Base-by-base conservation (phyloP, 2,113 vertebrate genomes). In the Brachirus orientalis region DNA sequence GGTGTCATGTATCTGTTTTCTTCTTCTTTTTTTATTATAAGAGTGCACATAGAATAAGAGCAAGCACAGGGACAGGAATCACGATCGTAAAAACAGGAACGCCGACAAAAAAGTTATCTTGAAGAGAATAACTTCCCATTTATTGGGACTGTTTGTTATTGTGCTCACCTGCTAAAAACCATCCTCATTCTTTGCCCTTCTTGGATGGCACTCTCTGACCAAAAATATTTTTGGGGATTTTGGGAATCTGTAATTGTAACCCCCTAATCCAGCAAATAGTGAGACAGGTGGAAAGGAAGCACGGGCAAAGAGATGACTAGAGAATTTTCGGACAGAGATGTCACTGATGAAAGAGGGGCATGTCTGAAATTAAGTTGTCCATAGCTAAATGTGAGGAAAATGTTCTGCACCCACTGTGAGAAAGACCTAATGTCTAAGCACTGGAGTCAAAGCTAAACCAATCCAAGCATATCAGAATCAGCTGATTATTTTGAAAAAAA, bases 171-270 rank as follows among this genome's bases (percentile, higher is more conserved):
- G n/a, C n/a, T n/a, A n/a, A n/a, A n/a, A n/a, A n/a, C n/a, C n/a
- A n/a, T n/a, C n/a, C n/a, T n/a, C n/a, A n/a, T n/a, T n/a, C n/a
- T n/a, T n/a, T n/a, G n/a, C n/a, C n/a, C n/a, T n/a, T n/a, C n/a
- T n/a, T n/a, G n/a, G n/a, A 8, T 7, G 7, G 7, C 40, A 10
- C 43, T 50, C 43, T 50, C 69, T 12, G 50, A 43, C 20, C 12
- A 18, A 18, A 77, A 75, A 55, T 72, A 72, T 72, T n/a, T n/a
- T n/a, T n/a, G n/a, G n/a, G n/a, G n/a, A n/a, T n/a, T 80, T 82
- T 52, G 63, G 60, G 85, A 85, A 87, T 88, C 85, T 75, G 84
- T 55, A 83, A 84, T 66, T 3, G 12, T 63, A 88, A 44, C 68
- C 70, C 52, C 1, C 20, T 64, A 50, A 75, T 66, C 19, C 63